Evolutionary conservation across 2,797 vertebrate genomes (phyloP).

Genomic region (Premnoplex brunnescens): DNA sequence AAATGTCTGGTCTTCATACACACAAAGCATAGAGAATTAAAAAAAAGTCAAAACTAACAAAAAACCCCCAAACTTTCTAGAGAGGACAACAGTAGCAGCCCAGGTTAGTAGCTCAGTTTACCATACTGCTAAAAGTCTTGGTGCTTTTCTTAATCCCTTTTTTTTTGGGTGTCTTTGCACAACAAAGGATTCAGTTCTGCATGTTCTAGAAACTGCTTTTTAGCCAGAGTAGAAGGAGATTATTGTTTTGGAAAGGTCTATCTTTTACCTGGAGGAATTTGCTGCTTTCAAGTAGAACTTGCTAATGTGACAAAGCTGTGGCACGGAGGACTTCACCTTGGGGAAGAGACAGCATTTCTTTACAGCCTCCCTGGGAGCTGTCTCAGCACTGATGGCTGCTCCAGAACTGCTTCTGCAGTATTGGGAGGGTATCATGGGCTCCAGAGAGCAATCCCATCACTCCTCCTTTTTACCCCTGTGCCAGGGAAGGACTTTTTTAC

Average conservation of each 20-base stretch:
- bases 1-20: not conserved
- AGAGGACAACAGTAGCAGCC: not conserved
- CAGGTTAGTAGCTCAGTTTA: not conserved
- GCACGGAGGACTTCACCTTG: fast-evolving
- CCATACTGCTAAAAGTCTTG: not conserved
- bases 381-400: not conserved
- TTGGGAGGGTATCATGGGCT: fast-evolving
- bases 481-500: not conserved
- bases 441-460: fast-evolving
- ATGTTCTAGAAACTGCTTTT: not conserved
- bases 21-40: not conserved
- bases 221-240: not conserved
- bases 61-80: fast-evolving
- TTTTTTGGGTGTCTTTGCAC: not conserved
- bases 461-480: not conserved
- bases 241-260: not conserved
- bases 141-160: not conserved
- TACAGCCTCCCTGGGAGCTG: not conserved
- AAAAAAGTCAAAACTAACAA: not conserved
- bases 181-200: not conserved
- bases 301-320: not conserved
- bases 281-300: not conserved
- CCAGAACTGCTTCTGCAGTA: not conserved
- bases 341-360: not conserved
- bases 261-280: not conserved